Evolutionary conservation across 2,113 vertebrate genomes (phyloP), one percentile per base, ranked within the genome.

Genomic region (Channa maculata): DNA sequence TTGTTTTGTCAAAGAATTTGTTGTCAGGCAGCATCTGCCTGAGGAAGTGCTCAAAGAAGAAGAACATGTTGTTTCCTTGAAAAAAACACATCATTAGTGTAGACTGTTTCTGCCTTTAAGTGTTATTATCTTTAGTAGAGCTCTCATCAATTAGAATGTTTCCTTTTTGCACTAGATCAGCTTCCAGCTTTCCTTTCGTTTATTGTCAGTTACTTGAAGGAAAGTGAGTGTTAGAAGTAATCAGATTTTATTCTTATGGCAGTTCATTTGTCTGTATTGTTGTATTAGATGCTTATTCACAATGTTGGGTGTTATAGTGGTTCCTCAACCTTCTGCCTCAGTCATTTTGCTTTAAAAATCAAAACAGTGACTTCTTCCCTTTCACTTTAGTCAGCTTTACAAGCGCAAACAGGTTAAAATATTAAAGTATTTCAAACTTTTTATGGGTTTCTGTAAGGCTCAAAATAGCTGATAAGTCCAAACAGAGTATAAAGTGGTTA

Each of bases 61-160:
- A 24, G 43, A 36, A 52, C 51, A 0, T 70, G 64, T 44, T 54
- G 53, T 61, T 77, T 43, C 11, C 58, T 65, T 71, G 52, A 69
- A 81, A 65, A 62, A 51, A 63, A 36, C 52, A 37, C 33, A 11
- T 82, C 66, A 80, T 81, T 71, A 85, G 45, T 48, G 54, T 3
- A 37, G 57, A 14, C 64, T 51, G 46, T 60, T 50, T 69, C 0
- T 44, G 46, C 9, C 53, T 78, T 72, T 62, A 53, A 60, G 33
- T 41, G 3, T 34, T 11, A 54, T 34, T 13, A 36, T 77, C 51
- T 81, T 64, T 63, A 24, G 50, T 74, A 5, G 2, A 6, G 15
- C 51, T 37, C 41, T 51, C 7, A 75, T 66, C 69, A 86, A 75
- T 65, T 83, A 76, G 79, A 81, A 55, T 38, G 45, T 51, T 70